phyloP scores from a whole-genome alignment of 2,113 vertebrate species.

The Pitta sordida region DNA sequence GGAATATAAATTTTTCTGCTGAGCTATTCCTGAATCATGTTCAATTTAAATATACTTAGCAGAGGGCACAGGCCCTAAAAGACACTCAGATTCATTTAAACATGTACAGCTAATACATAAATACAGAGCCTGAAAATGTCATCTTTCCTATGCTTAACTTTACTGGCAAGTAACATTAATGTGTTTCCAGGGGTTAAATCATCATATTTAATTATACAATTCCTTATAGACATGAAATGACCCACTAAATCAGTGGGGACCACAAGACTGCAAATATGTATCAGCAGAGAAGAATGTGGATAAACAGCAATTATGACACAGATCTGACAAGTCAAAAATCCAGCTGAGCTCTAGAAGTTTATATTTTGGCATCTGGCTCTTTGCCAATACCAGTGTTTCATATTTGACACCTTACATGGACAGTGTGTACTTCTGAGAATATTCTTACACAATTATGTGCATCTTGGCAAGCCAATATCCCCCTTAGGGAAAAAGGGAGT shows the following conservation, averaged over 20 bases:
- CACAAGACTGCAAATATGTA: background rate
- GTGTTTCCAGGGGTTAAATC: constrained; percentile 38
- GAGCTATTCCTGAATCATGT: background rate
- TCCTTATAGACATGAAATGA: constrained; percentile 18
- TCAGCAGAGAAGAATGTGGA: constrained; percentile 61
- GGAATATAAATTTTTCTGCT: background rate
- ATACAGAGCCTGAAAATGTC: background rate
- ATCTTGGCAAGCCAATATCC: background rate
- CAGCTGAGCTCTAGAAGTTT: constrained; percentile 23
- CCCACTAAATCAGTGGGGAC: background rate
- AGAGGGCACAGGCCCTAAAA: background rate
- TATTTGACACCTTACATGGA: constrained; percentile 52
- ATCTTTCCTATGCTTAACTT: background rate
- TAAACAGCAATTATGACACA: constrained; percentile 56
- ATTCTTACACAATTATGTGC: background rate
- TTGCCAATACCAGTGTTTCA: constrained; percentile 8
- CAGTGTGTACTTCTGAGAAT: constrained; percentile 16
- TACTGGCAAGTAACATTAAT: background rate
- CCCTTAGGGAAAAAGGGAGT: constrained; percentile 38
- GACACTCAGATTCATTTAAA: background rate
- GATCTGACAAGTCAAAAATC: constrained; percentile 40
- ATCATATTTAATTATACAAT: constrained; percentile 13
- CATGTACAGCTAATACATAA: background rate
- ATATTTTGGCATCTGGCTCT: constrained; percentile 50
- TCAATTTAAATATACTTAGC: background rate